Evolutionary conservation across 2,888 invertebrate species (phyloP), one percentile per base, ranked within the genome.

Genomic region (Taenaris catops): DNA sequence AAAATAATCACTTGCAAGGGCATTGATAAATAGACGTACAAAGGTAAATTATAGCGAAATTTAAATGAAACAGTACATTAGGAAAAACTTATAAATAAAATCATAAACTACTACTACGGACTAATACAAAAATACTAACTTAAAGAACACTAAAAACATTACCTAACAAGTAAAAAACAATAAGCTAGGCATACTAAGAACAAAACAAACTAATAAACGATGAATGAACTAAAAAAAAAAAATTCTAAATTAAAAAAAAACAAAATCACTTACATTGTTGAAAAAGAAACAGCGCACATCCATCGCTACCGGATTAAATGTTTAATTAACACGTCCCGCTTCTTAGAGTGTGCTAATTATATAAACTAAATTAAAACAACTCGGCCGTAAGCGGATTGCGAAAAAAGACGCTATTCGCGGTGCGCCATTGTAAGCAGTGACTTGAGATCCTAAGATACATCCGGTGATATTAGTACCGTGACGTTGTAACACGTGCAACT

Each of bases 311-410:
- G 52, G 53, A 53, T 56, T 44, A 49, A 25, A 38, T 42, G 41
- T 54, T 55, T 65, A 73, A 72, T 72, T 71, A 70, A 63, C 71
- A 57, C 58, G 75, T 75, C 72, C 61, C 61, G 52, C 64, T 56
- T 48, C 54, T 58, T 62, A 59, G 53, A 58, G 55, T 58, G 48
- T 57, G 59, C 55, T 76, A 83, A 83, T 80, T 80, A 74, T 79
- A 74, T 84, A 70, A 79, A 70, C 59, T 53, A 57, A 65, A 63
- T 51, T 54, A 52, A 71, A 71, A 67, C 58, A 67, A 68, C 63
- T 42, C 45, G 25, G 38, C 44, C 32, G 44, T 50, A 51, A 53
- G 44, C 32, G 35, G 38, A 53, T 51, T 53, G 51, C 57, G 49
- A 56, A 75, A 68, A 72, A 63, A 63, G 53, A 58, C 55, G 55